Conservation (phyloP, 2,888 invertebrate species). For the Lasioglossum malachurum region DNA sequence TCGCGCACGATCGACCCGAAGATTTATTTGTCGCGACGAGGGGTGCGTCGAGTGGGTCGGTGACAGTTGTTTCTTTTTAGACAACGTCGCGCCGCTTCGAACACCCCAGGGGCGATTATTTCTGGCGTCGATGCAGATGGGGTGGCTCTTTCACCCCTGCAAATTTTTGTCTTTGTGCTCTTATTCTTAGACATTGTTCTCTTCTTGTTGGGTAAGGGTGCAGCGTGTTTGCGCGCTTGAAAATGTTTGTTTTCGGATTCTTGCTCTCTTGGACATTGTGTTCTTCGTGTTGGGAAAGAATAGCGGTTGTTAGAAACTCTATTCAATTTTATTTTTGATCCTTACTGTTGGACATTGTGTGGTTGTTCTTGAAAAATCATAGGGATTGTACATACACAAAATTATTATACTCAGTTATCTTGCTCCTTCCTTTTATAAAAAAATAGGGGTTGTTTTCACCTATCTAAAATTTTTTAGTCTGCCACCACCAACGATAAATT, state of each 20-base stretch:
- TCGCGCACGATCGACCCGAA: background rate
- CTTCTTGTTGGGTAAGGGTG: background rate
- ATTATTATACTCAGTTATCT: background rate
- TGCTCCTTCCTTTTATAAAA: background rate
- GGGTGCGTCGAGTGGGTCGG: background rate
- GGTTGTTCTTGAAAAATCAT: background rate
- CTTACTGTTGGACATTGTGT: background rate
- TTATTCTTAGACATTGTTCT: background rate
- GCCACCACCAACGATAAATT: background rate
- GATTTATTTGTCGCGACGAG: conserved; percentile 4
- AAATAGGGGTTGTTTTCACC: background rate
- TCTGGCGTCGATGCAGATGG: background rate
- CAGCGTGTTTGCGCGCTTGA: background rate
- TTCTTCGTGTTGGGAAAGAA: background rate
- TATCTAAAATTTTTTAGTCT: background rate
- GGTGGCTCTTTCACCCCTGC: background rate
- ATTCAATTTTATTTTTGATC: background rate
- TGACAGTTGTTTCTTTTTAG: conserved; percentile 3
- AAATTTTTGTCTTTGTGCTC: background rate
- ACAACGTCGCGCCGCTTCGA: background rate
- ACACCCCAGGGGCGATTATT: conserved; percentile 5
- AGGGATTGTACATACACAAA: background rate
- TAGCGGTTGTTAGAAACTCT: background rate
- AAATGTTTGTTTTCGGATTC: background rate
- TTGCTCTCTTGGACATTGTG: background rate